phyloP scores from a whole-genome alignment of 2,888 invertebrate genomes.

The Phalangium opilio region DNA sequence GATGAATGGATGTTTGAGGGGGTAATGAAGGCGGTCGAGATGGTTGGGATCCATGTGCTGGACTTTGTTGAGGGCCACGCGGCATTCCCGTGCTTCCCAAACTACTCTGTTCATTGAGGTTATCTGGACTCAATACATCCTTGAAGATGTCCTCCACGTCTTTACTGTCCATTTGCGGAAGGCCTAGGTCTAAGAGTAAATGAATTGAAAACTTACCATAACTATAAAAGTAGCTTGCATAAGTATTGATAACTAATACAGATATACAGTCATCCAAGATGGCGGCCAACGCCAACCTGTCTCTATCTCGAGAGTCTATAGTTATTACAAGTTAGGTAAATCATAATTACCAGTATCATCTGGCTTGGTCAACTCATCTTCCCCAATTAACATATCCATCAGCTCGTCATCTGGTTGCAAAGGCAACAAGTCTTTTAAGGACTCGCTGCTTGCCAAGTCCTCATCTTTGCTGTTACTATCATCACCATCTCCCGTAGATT shows the following conservation, averaged over 20 bases:
- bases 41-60: slow-evolving; percentile 9
- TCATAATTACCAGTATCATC: slow-evolving; percentile 8
- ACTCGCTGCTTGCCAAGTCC: slow-evolving; percentile 33
- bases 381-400: slow-evolving; percentile 49
- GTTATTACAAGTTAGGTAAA: too few species aligned
- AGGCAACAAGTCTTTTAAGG: slow-evolving; percentile 48
- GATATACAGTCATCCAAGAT: slow-evolving; percentile 7
- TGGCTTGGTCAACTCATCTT: slow-evolving; percentile 24
- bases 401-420: slow-evolving; percentile 46
- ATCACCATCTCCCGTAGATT: too few species aligned
- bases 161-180: slow-evolving; percentile 75
- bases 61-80: slow-evolving; percentile 28
- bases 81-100: slow-evolving; percentile 3
- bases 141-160: slow-evolving; percentile 85
- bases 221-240: neutral
- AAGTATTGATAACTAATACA: neutral
- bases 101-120: slow-evolving; percentile 47
- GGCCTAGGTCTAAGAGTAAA: slow-evolving; percentile 28
- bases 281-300: slow-evolving; percentile 52
- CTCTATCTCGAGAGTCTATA: too few species aligned
- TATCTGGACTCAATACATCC: slow-evolving; percentile 61
- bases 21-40: slow-evolving; percentile 7
- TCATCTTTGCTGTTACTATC: slow-evolving; percentile 7
- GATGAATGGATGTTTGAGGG: slow-evolving; percentile 28
- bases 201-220: neutral